Percentiles rank a stretch among this genome's conserved stretches.
Conservation (phyloP, 2,888 invertebrate genomes). For the Trachelus stipa region DNA sequence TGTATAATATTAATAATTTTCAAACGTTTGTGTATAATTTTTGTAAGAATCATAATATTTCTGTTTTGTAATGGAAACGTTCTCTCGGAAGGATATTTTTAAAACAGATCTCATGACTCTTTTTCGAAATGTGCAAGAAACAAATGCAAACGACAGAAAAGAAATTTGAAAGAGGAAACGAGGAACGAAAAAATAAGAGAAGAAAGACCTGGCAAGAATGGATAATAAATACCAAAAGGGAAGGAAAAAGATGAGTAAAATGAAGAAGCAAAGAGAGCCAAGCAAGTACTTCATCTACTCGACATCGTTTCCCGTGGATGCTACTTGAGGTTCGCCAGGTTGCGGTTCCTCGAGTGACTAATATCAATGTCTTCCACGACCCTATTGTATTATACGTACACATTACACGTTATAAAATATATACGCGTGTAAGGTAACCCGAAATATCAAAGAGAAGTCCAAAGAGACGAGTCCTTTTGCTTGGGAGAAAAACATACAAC, state of each 20-base stretch:
- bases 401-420: background rate
- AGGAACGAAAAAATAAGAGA: conserved; percentile 3
- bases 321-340: conserved; percentile 5
- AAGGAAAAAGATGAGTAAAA: background rate
- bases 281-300: background rate
- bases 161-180: background rate
- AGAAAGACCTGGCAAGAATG: background rate
- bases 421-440: background rate
- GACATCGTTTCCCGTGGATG: background rate
- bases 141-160: background rate
- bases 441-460: background rate
- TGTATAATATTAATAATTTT: background rate
- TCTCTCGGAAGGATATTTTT: background rate
- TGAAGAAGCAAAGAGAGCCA: background rate
- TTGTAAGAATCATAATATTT: background rate
- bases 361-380: background rate
- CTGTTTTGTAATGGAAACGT: background rate
- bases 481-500: background rate
- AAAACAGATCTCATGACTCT: background rate
- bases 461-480: background rate
- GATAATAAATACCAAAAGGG: conserved; percentile 10
- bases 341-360: background rate
- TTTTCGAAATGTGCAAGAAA: background rate
- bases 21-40: background rate
- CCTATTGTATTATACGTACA: background rate